Base-by-base conservation (phyloP, 92 coral and sea anemone species). In the Palythoa grandis region DNA sequence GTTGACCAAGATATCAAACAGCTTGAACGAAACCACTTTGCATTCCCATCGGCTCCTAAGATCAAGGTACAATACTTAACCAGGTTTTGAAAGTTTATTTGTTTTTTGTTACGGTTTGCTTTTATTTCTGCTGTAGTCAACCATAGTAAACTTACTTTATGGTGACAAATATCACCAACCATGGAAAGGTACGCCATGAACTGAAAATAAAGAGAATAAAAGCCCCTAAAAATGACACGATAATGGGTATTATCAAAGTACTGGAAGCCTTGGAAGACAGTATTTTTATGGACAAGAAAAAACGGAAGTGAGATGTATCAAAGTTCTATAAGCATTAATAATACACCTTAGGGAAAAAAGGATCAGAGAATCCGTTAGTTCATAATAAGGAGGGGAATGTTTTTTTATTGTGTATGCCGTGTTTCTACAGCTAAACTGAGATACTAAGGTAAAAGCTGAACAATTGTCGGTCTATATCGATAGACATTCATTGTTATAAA, bases 1-100 rank as follows among this genome's bases (percentile, higher is more conserved):
- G 58, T 87, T 96, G 85, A 91, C 92, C 66, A 88, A 87, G 58
- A 74, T 96, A 40, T 93, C 98, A 2, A 79, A 93, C 66, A 90
- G 86, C 58, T 88, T 96, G 85, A 90, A 88, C 50, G 79, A 90
- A 29, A 77, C 86, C 70, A 88, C 85, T 83, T 73, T 92, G 52
- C 83, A 65, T 20, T 91, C 90, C 78, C 98, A 96, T 65, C 94
- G 85, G 47, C 25, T 89, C 23, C 76, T 96, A 53, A 92, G 93
- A 74, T 92, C 96, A 52, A 96, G 94, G 98, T 96, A 72, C 69
- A 15, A 11, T 15, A 58, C 19, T 25, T 37, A 29, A 25, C 2
- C 7, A 11, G 17, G 1, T 69, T 24, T 11, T 1, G 24, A 11
- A 69, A 7, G 5, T 61, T n/a, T 7, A 2, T 16, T 20, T 29